Conservation (phyloP, 1,140 invertebrate genomes). For the Drosophila takahashii region DNA sequence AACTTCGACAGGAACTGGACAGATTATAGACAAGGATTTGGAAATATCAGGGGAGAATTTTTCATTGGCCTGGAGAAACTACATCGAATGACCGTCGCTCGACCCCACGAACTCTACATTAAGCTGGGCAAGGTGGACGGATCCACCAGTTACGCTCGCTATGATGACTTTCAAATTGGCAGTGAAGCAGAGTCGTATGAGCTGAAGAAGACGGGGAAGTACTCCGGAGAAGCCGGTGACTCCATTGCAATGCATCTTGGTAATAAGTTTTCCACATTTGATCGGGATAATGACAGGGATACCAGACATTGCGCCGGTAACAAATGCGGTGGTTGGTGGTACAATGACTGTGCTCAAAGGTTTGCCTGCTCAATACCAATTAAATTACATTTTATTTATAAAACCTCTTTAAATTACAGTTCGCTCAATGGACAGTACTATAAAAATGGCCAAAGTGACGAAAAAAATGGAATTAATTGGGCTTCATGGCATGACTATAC, state of each 20-base stretch:
- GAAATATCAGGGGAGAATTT: constrained; percentile 85
- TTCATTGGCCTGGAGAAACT: constrained; percentile 87
- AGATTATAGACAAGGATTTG: constrained; percentile 88
- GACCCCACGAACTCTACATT: constrained; percentile 87
- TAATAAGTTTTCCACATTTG: constrained; percentile 88
- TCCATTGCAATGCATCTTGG: constrained; percentile 88
- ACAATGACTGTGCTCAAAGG: constrained; percentile 57
- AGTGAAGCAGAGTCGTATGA: constrained; percentile 87
- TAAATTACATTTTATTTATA: too few relatives aligned
- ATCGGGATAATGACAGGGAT: constrained; percentile 86
- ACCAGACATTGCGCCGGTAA: constrained; percentile 87
- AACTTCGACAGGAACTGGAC: too few relatives aligned
- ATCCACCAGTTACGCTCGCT: constrained; percentile 86
- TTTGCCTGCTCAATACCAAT: neutral
- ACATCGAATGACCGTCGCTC: constrained; percentile 85
- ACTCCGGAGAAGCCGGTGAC: constrained; percentile 88
- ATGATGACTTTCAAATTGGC: constrained; percentile 87
- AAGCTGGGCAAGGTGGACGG: constrained; percentile 87
- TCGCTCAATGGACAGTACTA: constrained; percentile 5
- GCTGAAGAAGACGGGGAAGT: constrained; percentile 87
- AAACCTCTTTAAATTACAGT: neutral
- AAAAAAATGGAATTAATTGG: too few relatives aligned
- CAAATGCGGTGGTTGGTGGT: constrained; percentile 88
- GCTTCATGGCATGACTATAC: too few relatives aligned
- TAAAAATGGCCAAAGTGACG: neutral